Conservation (phyloP, 1,140 invertebrate genomes). For the Zaprionus kolodkinae region DNA sequence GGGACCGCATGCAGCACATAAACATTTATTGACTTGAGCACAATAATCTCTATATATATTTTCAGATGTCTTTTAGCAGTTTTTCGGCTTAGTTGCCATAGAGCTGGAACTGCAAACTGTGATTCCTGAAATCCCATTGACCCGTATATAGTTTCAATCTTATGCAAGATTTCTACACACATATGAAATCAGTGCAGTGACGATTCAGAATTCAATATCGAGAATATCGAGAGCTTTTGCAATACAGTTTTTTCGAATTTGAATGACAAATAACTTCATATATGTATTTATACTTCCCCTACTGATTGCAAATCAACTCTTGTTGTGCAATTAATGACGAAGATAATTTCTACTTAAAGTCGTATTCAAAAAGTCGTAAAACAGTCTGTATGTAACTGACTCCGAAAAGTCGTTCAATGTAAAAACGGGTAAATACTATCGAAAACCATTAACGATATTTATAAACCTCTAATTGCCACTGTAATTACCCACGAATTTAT, state of each 20-base stretch:
- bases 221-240: conserved; percentile 25
- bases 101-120: not conserved
- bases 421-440: conserved; percentile 24
- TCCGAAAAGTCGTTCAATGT: conserved; percentile 15
- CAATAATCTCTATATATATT: conserved; percentile 1
- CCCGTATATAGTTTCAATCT: conserved; percentile 15
- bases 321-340: not conserved
- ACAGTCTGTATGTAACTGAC: conserved; percentile 33
- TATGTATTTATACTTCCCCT: not conserved
- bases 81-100: not conserved
- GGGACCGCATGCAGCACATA: conserved; percentile 3
- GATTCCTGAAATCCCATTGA: conserved; percentile 14
- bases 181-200: conserved; percentile 35
- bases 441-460: conserved; percentile 70
- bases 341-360: conserved; percentile 7
- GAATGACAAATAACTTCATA: conserved; percentile 51
- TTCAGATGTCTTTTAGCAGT: not conserved
- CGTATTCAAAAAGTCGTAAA: conserved; percentile 22
- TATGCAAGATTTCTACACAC: conserved; percentile 10
- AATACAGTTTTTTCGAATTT: conserved; percentile 41
- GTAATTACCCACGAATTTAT: conserved; percentile 69
- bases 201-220: conserved; percentile 6
- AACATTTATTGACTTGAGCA: conserved; percentile 1
- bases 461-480: conserved; percentile 67
- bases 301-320: not conserved